Percentiles rank a stretch among this genome's conserved stretches.
These are phyloP conservation scores for Pangasianodon hypophthalmus DNA, from an alignment of 2,113 vertebrate species.

Conservation along the genomic window DNA sequence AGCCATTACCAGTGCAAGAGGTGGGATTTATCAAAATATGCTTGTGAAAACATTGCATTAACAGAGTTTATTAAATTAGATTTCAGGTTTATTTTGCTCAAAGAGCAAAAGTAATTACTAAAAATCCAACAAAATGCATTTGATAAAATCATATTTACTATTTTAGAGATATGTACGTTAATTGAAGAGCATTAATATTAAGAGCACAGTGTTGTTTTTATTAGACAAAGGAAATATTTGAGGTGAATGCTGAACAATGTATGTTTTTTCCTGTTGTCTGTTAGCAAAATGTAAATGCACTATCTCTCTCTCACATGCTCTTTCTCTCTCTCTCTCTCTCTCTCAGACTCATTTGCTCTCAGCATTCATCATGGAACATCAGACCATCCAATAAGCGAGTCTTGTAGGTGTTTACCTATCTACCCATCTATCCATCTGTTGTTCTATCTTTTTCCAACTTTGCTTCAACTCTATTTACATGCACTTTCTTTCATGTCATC, in stretches of 20 bases:
- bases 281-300: constrained; percentile 43
- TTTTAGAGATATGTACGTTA: neutral
- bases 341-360: constrained; percentile 52
- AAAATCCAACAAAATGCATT: neutral
- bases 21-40: neutral
- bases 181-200: neutral
- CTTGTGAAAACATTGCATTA: neutral
- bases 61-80: neutral
- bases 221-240: neutral
- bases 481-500: neutral
- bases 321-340: constrained; percentile 30
- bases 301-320: constrained; percentile 29
- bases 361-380: constrained; percentile 56
- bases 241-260: neutral
- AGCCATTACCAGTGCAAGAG: neutral
- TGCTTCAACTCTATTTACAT: neutral
- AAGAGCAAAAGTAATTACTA: neutral
- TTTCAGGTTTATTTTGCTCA: neutral
- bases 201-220: neutral
- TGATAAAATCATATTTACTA: neutral
- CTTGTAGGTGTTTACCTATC: constrained; percentile 44
- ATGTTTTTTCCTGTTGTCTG: constrained; percentile 13
- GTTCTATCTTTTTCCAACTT: constrained; percentile 9
- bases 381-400: constrained; percentile 53
- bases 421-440: constrained; percentile 24